Evolutionary conservation across 2,113 vertebrate species (phyloP).

Genomic region (Myotis lucifugus): DNA sequence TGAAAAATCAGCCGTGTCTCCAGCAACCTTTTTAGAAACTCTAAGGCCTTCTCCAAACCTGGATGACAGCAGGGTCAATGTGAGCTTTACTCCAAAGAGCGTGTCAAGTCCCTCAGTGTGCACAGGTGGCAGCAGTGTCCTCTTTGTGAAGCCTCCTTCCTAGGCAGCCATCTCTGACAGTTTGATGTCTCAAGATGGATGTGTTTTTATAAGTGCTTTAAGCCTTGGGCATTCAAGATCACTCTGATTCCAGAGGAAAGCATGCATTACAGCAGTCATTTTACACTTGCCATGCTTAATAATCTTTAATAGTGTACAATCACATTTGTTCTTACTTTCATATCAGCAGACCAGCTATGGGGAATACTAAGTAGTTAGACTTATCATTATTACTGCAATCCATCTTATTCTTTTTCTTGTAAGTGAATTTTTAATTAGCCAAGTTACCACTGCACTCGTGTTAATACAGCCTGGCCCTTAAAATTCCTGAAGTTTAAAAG

Average conservation of each 20-base stretch:
- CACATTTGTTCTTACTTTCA: slow-evolving; percentile 69
- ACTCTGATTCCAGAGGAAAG: slow-evolving; percentile 61
- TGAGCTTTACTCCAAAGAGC: not conserved
- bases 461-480: not conserved
- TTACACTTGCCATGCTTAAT: slow-evolving; percentile 71
- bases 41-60: not conserved
- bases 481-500: slow-evolving; percentile 39
- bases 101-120: not conserved
- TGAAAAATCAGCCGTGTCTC: not conserved
- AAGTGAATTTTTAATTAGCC: slow-evolving; percentile 70
- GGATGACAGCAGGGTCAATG: not conserved
- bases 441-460: slow-evolving; percentile 31
- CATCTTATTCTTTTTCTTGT: slow-evolving; percentile 58
- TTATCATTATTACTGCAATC: slow-evolving; percentile 59
- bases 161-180: slow-evolving; percentile 52
- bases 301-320: slow-evolving; percentile 65
- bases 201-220: slow-evolving; percentile 60
- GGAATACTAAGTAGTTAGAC: slow-evolving; percentile 62
- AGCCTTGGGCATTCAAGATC: slow-evolving; percentile 50
- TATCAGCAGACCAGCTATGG: slow-evolving; percentile 49
- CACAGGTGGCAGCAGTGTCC: not conserved
- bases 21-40: not conserved
- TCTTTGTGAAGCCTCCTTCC: not conserved
- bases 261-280: slow-evolving; percentile 45
- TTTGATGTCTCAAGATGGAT: slow-evolving; percentile 44